Evolutionary conservation across 1,140 invertebrate species (phyloP).

Genomic region (Heterodera schachtii): DNA sequence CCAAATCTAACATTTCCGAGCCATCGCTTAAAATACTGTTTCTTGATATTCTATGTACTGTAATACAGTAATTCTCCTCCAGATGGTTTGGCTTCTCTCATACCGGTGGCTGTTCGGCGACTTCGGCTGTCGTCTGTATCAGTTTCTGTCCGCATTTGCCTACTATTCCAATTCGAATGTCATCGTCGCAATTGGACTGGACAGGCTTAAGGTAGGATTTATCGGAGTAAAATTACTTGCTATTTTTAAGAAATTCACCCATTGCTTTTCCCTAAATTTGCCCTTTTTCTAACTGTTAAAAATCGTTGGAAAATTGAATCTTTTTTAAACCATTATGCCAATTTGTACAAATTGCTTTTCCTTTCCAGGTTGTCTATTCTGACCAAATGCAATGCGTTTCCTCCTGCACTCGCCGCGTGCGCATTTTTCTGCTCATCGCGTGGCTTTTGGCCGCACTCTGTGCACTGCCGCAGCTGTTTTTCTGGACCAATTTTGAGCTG

Average conservation of each 20-base stretch:
- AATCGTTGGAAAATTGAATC: too few relatives aligned
- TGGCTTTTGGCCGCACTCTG: constrained; percentile 56
- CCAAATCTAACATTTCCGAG: too few relatives aligned
- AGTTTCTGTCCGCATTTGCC: constrained; percentile 60
- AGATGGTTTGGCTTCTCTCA: constrained; percentile 55
- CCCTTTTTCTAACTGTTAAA: too few relatives aligned
- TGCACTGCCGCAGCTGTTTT: constrained; percentile 54
- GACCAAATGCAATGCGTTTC: constrained; percentile 23
- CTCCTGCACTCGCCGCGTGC: constrained; percentile 50
- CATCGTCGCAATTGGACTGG: constrained; percentile 58
- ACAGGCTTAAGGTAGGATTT: constrained; percentile 49
- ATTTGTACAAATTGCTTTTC: too few relatives aligned
- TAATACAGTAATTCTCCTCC: neutral
- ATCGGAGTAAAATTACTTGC: too few relatives aligned
- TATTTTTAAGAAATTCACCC: too few relatives aligned
- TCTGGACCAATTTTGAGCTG: constrained; percentile 54
- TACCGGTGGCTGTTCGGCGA: constrained; percentile 58
- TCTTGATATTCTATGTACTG: too few relatives aligned
- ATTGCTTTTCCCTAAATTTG: too few relatives aligned
- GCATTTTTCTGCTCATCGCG: constrained; percentile 41
- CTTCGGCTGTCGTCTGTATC: constrained; percentile 54
- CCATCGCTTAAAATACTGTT: too few relatives aligned
- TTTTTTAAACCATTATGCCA: too few relatives aligned
- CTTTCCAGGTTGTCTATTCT: constrained; percentile 23
- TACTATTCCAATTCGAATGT: constrained; percentile 60